phyloP scores from a whole-genome alignment of 2,888 invertebrate species.

The Brassicogethes aeneus region DNA sequence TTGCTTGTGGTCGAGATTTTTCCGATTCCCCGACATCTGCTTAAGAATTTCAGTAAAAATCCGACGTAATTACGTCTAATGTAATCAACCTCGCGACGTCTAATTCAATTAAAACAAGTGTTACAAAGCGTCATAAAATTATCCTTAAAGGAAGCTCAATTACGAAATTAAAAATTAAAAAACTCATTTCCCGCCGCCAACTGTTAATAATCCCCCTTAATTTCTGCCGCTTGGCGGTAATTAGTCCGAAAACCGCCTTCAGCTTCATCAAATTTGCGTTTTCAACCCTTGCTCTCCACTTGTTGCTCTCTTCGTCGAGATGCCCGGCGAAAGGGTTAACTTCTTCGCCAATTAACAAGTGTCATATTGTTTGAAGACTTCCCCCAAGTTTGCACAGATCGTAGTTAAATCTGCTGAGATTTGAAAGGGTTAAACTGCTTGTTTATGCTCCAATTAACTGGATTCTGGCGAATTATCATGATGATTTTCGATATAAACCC shows the following conservation, averaged over 20 bases:
- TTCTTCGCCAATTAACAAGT: constrained; percentile 28
- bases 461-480: no score
- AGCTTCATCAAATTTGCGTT: constrained; percentile 28
- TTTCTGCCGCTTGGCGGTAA: neutral
- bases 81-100: neutral
- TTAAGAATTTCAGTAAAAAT: no score
- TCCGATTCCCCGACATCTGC: no score
- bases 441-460: no score
- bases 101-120: neutral
- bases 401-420: no score
- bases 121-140: neutral
- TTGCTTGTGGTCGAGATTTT: no score
- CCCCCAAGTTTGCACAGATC: constrained; percentile 19
- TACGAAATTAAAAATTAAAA: constrained; percentile 10
- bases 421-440: no score
- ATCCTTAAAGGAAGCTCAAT: neutral
- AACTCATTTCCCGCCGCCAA: neutral
- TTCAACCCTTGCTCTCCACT: constrained; percentile 29
- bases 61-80: neutral
- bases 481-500: no score
- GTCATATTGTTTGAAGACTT: constrained; percentile 25
- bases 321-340: constrained; percentile 24
- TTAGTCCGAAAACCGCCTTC: neutral
- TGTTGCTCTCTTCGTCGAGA: no score
- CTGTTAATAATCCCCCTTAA: neutral